Evolutionary conservation across 2,888 invertebrate species (phyloP).

Genomic region (Platerodrilus igneus): DNA sequence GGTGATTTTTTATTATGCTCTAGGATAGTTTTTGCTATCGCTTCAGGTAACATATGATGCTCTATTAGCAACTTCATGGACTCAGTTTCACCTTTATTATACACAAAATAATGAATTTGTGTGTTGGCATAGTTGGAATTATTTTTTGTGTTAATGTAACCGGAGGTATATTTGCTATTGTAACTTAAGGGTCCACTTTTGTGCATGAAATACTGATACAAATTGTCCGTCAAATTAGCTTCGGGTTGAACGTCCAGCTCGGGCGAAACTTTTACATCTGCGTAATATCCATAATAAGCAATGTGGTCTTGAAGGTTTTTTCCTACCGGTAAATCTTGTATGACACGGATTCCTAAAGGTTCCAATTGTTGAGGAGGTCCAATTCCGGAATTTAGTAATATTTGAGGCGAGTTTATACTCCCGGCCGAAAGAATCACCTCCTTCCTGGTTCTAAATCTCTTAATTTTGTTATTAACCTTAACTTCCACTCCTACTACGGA

Average conservation of each 20-base stretch:
- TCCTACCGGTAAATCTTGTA: conserved; percentile 48
- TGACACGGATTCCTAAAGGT: conserved; percentile 38
- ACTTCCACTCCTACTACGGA: conserved; percentile 47
- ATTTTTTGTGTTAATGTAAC: no score
- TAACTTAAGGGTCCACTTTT: conserved; percentile 49
- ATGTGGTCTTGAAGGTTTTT: conserved; percentile 46
- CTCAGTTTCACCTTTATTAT: no score
- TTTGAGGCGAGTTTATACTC: conserved; percentile 57
- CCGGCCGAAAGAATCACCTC: conserved; percentile 56
- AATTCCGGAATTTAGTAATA: conserved; percentile 57
- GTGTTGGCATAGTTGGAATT: no score
- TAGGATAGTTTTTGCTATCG: no score
- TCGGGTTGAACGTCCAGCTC: neutral
- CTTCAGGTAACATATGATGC: no score
- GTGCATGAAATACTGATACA: conserved; percentile 48
- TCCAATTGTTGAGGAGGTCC: conserved; percentile 44
- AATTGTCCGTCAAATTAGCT: conserved; percentile 25
- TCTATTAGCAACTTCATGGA: no score
- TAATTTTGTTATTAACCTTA: conserved; percentile 26
- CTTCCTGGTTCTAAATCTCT: conserved; percentile 43
- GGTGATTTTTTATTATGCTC: no score
- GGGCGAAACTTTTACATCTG: conserved; percentile 1
- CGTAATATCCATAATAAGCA: conserved; percentile 7
- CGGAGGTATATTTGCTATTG: no score
- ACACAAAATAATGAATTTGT: no score